Percentiles rank a stretch among this genome's conserved stretches.
Evolutionary conservation across 1,140 invertebrate genomes (phyloP).

Genomic region (Hycleus phaleratus): DNA sequence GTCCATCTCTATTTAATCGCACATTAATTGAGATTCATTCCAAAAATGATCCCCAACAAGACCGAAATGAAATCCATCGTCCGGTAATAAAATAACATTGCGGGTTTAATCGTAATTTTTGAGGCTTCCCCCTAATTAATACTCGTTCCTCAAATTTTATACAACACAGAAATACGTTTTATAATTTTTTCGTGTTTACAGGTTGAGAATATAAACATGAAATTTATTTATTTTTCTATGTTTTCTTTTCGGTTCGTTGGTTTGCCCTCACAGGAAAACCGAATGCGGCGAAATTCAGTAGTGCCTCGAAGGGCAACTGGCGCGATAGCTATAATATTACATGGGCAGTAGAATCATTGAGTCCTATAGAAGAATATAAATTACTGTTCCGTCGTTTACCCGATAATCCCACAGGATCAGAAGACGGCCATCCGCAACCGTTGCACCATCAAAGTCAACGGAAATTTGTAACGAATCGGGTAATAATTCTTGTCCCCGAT

Average conservation of each 20-base stretch:
- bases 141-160: too few relatives aligned
- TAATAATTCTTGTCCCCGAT: slow-evolving; percentile 6
- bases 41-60: too few relatives aligned
- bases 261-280: slow-evolving; percentile 42
- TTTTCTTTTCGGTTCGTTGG: neutral
- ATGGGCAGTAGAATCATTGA: slow-evolving; percentile 57
- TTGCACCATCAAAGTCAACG: slow-evolving; percentile 43
- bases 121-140: too few relatives aligned
- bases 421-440: slow-evolving; percentile 41
- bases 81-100: too few relatives aligned
- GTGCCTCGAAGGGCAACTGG: slow-evolving; percentile 51
- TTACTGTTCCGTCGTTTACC: slow-evolving; percentile 54
- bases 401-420: slow-evolving; percentile 41
- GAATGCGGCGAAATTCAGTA: slow-evolving; percentile 55
- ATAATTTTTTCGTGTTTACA: too few relatives aligned
- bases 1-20: too few relatives aligned
- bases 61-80: too few relatives aligned
- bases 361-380: slow-evolving; percentile 58
- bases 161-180: neutral
- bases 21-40: too few relatives aligned
- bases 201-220: too few relatives aligned
- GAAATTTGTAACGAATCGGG: slow-evolving; percentile 26
- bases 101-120: too few relatives aligned
- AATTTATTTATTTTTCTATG: too few relatives aligned
- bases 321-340: slow-evolving; percentile 60